Conservation (phyloP, 2,888 invertebrate species). For the Nomada ferruginata region DNA sequence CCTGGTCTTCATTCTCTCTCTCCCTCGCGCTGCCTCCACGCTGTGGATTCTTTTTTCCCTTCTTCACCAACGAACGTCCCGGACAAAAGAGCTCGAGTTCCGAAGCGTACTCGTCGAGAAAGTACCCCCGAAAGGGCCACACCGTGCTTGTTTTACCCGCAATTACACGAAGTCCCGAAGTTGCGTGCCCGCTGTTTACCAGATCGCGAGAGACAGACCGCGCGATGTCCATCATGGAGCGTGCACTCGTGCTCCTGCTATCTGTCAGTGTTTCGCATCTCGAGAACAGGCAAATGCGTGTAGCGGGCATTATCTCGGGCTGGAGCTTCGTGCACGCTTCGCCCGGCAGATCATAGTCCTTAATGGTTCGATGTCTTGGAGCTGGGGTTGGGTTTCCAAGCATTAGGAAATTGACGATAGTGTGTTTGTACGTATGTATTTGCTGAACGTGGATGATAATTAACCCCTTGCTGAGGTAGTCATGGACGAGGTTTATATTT, state of each 20-base stretch:
- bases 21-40: constrained; percentile 13
- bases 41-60: constrained; percentile 28
- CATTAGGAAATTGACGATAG: no score
- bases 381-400: not conserved
- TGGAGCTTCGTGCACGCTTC: not conserved
- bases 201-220: constrained; percentile 33
- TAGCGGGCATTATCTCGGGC: no score
- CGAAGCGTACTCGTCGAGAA: constrained; percentile 50
- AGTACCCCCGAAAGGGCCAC: constrained; percentile 31
- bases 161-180: constrained; percentile 62
- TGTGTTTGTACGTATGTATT: no score
- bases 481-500: no score
- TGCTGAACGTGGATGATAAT: no score
- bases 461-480: no score
- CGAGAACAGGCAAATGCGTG: not conserved
- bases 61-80: constrained; percentile 26
- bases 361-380: not conserved
- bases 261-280: constrained; percentile 32
- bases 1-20: constrained; percentile 2
- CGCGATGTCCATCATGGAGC: constrained; percentile 17
- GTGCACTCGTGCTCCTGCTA: constrained; percentile 19
- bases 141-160: constrained; percentile 53
- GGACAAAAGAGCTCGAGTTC: constrained; percentile 58
- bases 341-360: no score
- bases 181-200: constrained; percentile 53